phyloP scores from a whole-genome alignment of 2,113 vertebrate species.

The Sitta europaea region DNA sequence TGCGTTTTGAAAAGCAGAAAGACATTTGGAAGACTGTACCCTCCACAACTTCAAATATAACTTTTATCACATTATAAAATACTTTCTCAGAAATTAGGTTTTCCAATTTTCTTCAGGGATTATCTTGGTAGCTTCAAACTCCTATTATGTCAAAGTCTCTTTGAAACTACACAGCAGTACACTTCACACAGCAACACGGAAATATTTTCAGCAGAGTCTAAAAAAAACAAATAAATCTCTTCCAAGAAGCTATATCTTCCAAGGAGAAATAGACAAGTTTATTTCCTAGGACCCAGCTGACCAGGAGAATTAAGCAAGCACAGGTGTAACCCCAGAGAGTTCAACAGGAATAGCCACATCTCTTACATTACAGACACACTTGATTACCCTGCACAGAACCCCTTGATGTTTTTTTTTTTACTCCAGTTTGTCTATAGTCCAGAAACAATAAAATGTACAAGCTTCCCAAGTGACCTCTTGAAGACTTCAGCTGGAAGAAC shows the following conservation, averaged over 20 bases:
- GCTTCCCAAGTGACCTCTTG: not conserved
- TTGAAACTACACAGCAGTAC: not conserved
- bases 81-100: not conserved
- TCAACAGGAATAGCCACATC: not conserved
- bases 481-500: not conserved
- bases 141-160: not conserved
- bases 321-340: not conserved
- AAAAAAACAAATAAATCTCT: not conserved
- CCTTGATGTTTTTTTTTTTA: not conserved
- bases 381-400: not conserved
- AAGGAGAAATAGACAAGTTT: not conserved
- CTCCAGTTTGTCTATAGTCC: not conserved
- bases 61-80: not conserved
- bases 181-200: not conserved
- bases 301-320: not conserved
- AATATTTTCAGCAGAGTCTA: not conserved
- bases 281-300: not conserved
- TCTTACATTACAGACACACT: not conserved
- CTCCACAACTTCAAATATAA: not conserved
- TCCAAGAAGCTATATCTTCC: not conserved
- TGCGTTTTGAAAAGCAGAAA: not conserved
- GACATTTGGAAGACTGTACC: not conserved
- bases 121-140: not conserved
- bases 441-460: constrained; percentile 33
- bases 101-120: not conserved